Evolutionary conservation across 2,797 vertebrate genomes (phyloP).

Genomic region (Poecile montanus): DNA sequence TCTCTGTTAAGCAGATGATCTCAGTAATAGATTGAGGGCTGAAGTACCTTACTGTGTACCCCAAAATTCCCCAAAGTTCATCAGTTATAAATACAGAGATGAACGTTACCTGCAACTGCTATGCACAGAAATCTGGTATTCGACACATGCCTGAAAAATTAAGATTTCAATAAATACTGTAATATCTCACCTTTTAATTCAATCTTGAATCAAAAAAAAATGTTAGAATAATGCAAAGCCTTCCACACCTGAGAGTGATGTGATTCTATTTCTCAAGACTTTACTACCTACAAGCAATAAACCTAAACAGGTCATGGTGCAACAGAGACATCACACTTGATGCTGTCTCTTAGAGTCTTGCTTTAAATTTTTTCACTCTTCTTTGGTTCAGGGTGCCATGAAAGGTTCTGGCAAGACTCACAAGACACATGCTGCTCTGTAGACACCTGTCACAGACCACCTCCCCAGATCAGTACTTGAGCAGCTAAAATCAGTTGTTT

Average conservation of each 20-base stretch:
- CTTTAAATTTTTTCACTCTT: neutral
- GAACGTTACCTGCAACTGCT: neutral
- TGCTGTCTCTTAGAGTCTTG: neutral
- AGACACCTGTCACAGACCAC: neutral
- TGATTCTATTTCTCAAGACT: neutral
- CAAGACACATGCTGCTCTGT: neutral
- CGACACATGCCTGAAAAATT: neutral
- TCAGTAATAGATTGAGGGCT: neutral
- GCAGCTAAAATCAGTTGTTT: neutral
- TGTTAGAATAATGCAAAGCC: fast-evolving
- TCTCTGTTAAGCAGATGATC: neutral
- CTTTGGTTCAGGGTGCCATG: neutral
- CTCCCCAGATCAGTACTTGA: neutral
- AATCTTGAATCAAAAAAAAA: neutral
- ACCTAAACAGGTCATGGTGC: neutral
- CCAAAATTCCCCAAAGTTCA: neutral
- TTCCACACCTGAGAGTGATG: neutral
- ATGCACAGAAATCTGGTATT: neutral
- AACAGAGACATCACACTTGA: neutral
- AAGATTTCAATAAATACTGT: neutral
- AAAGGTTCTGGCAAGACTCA: neutral
- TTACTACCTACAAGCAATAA: neutral
- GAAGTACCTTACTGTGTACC: neutral
- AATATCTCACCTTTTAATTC: neutral
- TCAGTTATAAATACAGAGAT: neutral